These are phyloP conservation scores for Ophion slaviceki DNA, from an alignment of 2,888 invertebrate species.

Conservation along the genomic window DNA sequence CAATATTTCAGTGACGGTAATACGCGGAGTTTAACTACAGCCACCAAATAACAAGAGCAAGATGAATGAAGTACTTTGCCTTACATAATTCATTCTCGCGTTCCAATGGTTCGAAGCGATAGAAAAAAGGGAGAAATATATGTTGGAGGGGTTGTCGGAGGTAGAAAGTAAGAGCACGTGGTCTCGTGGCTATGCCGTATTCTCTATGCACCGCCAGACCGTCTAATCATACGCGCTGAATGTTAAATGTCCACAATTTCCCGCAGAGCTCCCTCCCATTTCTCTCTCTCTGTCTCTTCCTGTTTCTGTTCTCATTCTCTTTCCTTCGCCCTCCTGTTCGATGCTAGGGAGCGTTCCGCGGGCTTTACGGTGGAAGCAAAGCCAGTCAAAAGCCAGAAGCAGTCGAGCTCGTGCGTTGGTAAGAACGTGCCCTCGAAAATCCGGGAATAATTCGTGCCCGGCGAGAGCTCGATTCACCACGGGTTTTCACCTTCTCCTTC, in stretches of 20 bases:
- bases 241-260: conserved; percentile 75
- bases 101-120: conserved; percentile 68
- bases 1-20: conserved; percentile 79
- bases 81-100: conserved; percentile 79
- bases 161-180: conserved; percentile 53
- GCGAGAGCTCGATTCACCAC: conserved; percentile 53
- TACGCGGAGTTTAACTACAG: conserved; percentile 78
- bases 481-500: conserved; percentile 39
- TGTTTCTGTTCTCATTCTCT: conserved; percentile 15
- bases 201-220: conserved; percentile 73
- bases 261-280: conserved; percentile 53
- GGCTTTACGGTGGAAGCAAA: conserved; percentile 44
- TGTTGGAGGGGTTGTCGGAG: conserved; percentile 39
- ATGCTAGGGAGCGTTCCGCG: conserved; percentile 35
- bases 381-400: conserved; percentile 53
- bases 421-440: conserved; percentile 64
- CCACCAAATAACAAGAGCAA: conserved; percentile 81
- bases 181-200: conserved; percentile 65
- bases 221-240: conserved; percentile 78
- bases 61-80: conserved; percentile 81
- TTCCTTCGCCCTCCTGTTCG: conserved; percentile 4
- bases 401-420: conserved; percentile 51
- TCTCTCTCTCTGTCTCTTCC: conserved; percentile 30
- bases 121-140: conserved; percentile 46
- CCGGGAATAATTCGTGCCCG: conserved; percentile 61